Evolutionary conservation across 2,113 vertebrate genomes (phyloP).

Genomic region (Mesocricetus auratus): DNA sequence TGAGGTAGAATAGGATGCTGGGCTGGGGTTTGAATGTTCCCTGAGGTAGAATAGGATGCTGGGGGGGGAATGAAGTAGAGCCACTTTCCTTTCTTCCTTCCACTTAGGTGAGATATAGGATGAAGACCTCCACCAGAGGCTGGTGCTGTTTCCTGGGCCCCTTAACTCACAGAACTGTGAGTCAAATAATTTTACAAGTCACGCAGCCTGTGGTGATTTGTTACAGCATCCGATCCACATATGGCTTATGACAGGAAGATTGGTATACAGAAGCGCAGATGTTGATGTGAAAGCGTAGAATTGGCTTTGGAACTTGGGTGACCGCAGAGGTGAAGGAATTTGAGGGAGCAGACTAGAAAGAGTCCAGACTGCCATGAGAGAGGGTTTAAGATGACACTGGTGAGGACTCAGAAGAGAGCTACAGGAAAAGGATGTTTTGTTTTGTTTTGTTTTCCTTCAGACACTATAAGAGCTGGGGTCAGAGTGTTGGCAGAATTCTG

Average conservation of each 20-base stretch:
- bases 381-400: neutral
- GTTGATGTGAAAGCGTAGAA: neutral
- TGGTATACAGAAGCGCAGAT: neutral
- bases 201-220: neutral
- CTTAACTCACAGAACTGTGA: neutral
- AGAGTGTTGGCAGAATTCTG: neutral
- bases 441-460: neutral
- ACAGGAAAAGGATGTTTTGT: neutral
- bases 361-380: too few species aligned
- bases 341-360: neutral
- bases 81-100: neutral
- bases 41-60: neutral
- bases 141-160: too few species aligned
- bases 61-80: neutral
- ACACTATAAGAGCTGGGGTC: neutral
- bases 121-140: too few species aligned
- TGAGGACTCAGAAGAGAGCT: neutral
- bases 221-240: neutral
- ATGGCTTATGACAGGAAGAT: neutral
- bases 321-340: neutral
- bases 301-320: neutral
- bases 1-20: neutral
- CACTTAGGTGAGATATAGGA: neutral
- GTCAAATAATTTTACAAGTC: neutral
- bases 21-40: too few species aligned